Percentiles rank a stretch among this genome's conserved stretches.
These are phyloP conservation scores for Dromas ardeola DNA, from an alignment of 2,113 vertebrate genomes.

Conservation along the genomic window DNA sequence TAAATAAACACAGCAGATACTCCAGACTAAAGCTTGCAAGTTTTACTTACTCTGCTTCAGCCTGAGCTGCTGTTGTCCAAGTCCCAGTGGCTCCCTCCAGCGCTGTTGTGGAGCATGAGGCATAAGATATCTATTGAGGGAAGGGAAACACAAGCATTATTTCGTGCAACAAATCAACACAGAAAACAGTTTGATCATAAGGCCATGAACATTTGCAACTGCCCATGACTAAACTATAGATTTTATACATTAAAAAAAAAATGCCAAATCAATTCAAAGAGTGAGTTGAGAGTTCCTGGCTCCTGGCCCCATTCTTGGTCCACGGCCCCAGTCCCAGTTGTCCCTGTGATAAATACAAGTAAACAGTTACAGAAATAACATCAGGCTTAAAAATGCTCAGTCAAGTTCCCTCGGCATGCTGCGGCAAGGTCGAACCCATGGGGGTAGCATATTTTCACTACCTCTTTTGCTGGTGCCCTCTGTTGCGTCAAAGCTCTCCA, in stretches of 20 bases:
- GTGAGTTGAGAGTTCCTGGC: background rate
- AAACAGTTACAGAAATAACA: slow-evolving; percentile 24
- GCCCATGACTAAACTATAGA: background rate
- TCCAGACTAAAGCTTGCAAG: background rate
- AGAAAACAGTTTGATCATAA: background rate
- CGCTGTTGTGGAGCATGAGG: background rate
- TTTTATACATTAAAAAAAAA: background rate
- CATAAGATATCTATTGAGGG: background rate
- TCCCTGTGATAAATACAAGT: background rate
- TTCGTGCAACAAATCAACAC: background rate
- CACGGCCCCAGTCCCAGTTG: background rate
- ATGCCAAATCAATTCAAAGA: background rate
- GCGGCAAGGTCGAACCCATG: background rate
- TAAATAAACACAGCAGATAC: background rate
- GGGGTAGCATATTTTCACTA: background rate
- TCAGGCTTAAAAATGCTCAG: background rate
- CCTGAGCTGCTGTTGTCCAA: background rate
- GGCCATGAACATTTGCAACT: background rate
- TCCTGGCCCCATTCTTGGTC: background rate
- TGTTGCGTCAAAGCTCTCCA: background rate
- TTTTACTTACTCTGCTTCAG: background rate
- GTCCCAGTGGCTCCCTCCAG: background rate
- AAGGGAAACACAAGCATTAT: background rate
- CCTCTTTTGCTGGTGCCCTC: background rate
- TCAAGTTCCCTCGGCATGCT: background rate